Evolutionary conservation across 64 coral and sea anemone genomes (phyloP).

Genomic region (Anthopleura sola): DNA sequence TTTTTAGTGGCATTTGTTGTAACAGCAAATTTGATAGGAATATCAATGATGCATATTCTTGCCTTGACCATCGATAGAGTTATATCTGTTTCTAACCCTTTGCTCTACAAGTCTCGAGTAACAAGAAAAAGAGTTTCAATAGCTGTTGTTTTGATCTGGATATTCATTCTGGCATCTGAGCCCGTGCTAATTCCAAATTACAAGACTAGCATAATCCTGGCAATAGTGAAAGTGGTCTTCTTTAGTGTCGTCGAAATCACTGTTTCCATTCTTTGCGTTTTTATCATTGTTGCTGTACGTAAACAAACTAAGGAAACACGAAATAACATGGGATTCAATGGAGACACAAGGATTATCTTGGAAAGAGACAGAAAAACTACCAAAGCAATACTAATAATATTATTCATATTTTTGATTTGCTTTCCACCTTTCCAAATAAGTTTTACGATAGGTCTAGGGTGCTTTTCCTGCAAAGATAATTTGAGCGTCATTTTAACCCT

Average conservation of each 20-base stretch:
- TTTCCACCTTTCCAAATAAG: conserved; percentile 9
- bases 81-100: conserved; percentile 12
- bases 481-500: not conserved
- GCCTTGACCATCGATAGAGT: conserved; percentile 30
- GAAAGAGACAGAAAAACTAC: conserved; percentile 20
- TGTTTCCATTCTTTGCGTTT: not conserved
- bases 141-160: conserved; percentile 1
- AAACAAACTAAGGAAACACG: not conserved
- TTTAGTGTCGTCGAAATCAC: not conserved
- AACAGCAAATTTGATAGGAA: not conserved
- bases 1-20: not conserved
- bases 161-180: not conserved
- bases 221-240: not conserved
- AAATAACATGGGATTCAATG: not conserved
- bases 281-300: not conserved
- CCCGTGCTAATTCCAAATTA: not conserved
- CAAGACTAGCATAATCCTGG: not conserved
- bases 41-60: conserved; percentile 23
- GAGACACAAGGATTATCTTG: not conserved
- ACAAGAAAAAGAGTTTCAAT: not conserved
- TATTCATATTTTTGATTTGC: conserved; percentile 7
- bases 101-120: conserved; percentile 16
- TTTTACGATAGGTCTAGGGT: not conserved
- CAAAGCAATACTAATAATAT: not conserved
- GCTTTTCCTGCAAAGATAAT: not conserved